phyloP scores from a whole-genome alignment of 1,140 invertebrate species.

The Drosophila busckii region DNA sequence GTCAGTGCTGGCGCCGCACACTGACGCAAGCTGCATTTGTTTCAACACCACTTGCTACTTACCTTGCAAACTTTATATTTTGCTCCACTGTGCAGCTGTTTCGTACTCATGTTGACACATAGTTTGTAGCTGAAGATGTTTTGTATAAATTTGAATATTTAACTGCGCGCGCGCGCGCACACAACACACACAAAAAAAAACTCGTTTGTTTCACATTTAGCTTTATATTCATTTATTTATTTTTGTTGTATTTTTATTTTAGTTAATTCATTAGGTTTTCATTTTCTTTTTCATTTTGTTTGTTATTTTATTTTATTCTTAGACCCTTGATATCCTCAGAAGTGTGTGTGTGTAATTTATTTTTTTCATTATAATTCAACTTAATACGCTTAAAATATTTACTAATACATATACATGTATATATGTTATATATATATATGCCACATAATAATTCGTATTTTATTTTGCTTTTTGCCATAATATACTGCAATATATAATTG shows the following conservation, averaged over 20 bases:
- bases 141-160: constrained; percentile 76
- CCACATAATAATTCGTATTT: constrained; percentile 47
- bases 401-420: constrained; percentile 38
- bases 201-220: constrained; percentile 60
- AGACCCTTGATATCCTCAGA: constrained; percentile 76
- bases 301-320: constrained; percentile 77
- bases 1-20: no score
- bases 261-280: constrained; percentile 75
- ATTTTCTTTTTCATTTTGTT: no score
- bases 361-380: constrained; percentile 55
- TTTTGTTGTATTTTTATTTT: constrained; percentile 50
- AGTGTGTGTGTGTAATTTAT: constrained; percentile 59
- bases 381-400: constrained; percentile 58
- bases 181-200: constrained; percentile 26
- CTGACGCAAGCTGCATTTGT: no score
- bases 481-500: constrained; percentile 70
- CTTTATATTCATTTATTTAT: constrained; percentile 77
- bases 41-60: no score
- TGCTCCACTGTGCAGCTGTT: no score
- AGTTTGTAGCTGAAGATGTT: constrained; percentile 72
- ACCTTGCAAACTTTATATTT: no score
- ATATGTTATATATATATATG: constrained; percentile 45
- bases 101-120: constrained; percentile 66
- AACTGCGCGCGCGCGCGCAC: constrained; percentile 41
- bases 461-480: constrained; percentile 43